Conservation (phyloP, 2,888 invertebrate genomes). For the Drosophila parthenogenetica region DNA sequence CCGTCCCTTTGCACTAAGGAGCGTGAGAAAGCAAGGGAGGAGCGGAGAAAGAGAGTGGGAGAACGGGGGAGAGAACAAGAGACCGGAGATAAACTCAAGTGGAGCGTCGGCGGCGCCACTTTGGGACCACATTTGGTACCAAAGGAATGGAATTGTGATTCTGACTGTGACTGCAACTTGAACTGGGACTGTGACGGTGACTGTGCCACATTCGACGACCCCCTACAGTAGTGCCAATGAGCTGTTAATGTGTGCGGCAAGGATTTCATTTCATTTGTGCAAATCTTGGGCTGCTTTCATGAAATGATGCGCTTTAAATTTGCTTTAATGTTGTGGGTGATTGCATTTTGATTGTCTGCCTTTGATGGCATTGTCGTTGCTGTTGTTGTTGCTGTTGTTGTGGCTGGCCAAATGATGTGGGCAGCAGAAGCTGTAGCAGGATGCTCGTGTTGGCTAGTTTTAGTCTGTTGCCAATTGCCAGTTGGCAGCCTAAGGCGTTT, state of each 20-base stretch:
- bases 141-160: conserved; percentile 18
- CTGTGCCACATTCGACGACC: conserved; percentile 66
- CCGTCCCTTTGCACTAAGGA: conserved; percentile 15
- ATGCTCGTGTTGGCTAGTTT: conserved; percentile 52
- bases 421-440: conserved; percentile 37
- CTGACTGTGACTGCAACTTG: conserved; percentile 15
- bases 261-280: conserved; percentile 75
- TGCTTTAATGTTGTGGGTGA: conserved; percentile 80
- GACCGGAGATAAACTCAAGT: conserved; percentile 37
- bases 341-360: conserved; percentile 74
- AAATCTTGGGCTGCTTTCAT: conserved; percentile 26
- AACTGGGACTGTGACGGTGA: conserved; percentile 17
- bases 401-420: conserved; percentile 56
- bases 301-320: conserved; percentile 64
- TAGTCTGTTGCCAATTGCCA: conserved; percentile 28
- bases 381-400: conserved; percentile 1
- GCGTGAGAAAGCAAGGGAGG: conserved; percentile 30
- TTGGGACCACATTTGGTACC: conserved; percentile 37
- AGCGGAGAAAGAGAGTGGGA: conserved; percentile 10
- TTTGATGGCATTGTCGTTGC: conserved; percentile 1
- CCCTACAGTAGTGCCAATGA: conserved; percentile 83
- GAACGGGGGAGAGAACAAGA: conserved; percentile 14
- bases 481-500: conserved; percentile 68
- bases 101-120: conserved; percentile 78
- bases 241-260: conserved; percentile 83